Conservation (phyloP, 2,113 vertebrate genomes). For the Larimichthys polyactis region DNA sequence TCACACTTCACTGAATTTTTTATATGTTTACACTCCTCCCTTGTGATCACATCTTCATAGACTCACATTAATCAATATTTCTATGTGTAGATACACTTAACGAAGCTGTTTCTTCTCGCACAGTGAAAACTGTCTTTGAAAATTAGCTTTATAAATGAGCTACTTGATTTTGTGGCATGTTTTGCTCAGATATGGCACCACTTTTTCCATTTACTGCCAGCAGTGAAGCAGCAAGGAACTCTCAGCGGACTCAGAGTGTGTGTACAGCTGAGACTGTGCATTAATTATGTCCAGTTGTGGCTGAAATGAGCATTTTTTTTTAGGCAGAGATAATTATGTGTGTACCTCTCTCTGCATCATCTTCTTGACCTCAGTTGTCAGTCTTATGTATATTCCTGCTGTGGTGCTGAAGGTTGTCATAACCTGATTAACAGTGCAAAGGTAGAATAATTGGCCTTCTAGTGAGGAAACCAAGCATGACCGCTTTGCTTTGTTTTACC, state of each 20-base stretch:
- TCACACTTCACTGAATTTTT: not conserved
- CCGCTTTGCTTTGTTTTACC: too few species aligned
- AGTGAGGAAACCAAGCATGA: too few species aligned
- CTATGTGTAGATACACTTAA: not conserved
- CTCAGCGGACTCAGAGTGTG: constrained; percentile 13
- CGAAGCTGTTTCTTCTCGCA: not conserved
- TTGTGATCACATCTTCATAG: not conserved
- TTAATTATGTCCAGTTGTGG: constrained; percentile 25
- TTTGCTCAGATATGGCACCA: not conserved
- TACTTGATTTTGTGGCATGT: not conserved
- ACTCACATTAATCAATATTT: constrained; percentile 1
- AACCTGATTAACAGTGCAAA: not conserved
- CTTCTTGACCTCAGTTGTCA: not conserved
- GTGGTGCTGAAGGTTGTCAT: not conserved
- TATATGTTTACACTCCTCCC: not conserved
- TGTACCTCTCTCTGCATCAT: not conserved
- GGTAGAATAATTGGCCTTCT: not conserved
- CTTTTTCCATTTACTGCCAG: constrained; percentile 17
- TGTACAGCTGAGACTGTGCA: not conserved
- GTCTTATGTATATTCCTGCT: not conserved
- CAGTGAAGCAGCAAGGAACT: not conserved
- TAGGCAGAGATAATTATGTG: not conserved
- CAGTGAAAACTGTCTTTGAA: not conserved
- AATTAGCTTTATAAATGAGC: constrained; percentile 10
- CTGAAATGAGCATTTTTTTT: not conserved